Conservation (phyloP, 2,888 invertebrate species). For the Ichneumoninae sp. region DNA sequence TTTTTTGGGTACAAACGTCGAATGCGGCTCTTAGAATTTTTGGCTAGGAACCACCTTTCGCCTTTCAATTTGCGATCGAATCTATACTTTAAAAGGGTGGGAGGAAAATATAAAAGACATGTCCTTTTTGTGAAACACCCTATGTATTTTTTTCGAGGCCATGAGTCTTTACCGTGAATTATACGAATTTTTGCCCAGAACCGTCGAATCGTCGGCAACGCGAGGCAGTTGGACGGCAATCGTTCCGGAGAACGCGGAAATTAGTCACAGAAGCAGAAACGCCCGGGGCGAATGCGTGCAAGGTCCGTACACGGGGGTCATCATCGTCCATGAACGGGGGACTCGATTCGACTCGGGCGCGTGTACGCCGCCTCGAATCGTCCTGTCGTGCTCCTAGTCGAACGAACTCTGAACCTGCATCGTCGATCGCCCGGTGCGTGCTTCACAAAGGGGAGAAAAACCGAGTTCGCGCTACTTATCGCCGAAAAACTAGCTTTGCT, state of each 20-base stretch:
- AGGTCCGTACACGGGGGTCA: constrained; percentile 38
- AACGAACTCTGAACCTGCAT: constrained; percentile 2
- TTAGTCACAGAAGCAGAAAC: constrained; percentile 59
- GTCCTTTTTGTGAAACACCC: too few species aligned
- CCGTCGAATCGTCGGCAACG: neutral
- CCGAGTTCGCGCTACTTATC: constrained; percentile 54
- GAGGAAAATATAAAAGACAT: too few species aligned
- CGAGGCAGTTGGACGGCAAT: neutral
- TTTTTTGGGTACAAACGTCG: too few species aligned
- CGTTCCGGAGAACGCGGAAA: constrained; percentile 37
- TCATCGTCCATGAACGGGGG: constrained; percentile 52
- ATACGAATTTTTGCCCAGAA: neutral
- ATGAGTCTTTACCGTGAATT: neutral
- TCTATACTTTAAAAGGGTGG: too few species aligned
- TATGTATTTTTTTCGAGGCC: too few species aligned
- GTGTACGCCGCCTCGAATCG: constrained; percentile 50
- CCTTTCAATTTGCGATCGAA: too few species aligned
- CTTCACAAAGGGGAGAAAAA: neutral
- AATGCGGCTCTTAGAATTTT: too few species aligned
- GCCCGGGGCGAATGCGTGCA: constrained; percentile 34
- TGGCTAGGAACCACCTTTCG: too few species aligned
- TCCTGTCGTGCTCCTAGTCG: constrained; percentile 7
- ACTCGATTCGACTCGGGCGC: constrained; percentile 71
- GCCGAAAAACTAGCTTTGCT: constrained; percentile 49
- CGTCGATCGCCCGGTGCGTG: constrained; percentile 1